Conservation (phyloP, 1,140 invertebrate species). For the Thaumatotibia leucotreta region DNA sequence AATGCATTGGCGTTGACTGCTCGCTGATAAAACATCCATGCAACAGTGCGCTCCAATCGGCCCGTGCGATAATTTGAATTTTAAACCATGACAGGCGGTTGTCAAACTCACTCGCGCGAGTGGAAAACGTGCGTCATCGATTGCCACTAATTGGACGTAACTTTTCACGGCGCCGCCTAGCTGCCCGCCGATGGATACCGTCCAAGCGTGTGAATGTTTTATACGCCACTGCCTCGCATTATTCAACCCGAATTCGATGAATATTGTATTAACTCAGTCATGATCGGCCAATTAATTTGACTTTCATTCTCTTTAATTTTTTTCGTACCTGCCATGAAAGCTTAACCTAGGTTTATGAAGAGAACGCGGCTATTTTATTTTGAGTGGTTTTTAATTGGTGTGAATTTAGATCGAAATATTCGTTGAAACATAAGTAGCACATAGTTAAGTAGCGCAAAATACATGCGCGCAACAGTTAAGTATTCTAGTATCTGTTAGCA, state of each 20-base stretch:
- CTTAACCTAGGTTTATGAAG: neutral
- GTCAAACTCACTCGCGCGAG: conserved; percentile 45
- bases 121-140: conserved; percentile 47
- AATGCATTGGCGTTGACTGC: neutral
- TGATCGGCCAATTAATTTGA: conserved; percentile 25
- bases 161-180: conserved; percentile 42
- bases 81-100: conserved; percentile 41
- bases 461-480: no score
- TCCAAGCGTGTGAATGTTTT: conserved; percentile 27
- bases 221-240: conserved; percentile 31
- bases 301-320: neutral
- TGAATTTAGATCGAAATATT: neutral
- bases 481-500: no score
- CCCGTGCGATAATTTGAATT: conserved; percentile 30
- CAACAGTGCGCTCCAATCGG: conserved; percentile 8
- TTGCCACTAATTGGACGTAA: conserved; percentile 60
- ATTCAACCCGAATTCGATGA: conserved; percentile 23
- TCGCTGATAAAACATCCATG: conserved; percentile 4
- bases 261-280: conserved; percentile 30
- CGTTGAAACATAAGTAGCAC: neutral
- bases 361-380: neutral
- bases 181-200: conserved; percentile 20
- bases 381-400: neutral
- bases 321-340: neutral
- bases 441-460: no score